phyloP scores from a whole-genome alignment of 2,113 vertebrate genomes.

The Dermatemys mawii region DNA sequence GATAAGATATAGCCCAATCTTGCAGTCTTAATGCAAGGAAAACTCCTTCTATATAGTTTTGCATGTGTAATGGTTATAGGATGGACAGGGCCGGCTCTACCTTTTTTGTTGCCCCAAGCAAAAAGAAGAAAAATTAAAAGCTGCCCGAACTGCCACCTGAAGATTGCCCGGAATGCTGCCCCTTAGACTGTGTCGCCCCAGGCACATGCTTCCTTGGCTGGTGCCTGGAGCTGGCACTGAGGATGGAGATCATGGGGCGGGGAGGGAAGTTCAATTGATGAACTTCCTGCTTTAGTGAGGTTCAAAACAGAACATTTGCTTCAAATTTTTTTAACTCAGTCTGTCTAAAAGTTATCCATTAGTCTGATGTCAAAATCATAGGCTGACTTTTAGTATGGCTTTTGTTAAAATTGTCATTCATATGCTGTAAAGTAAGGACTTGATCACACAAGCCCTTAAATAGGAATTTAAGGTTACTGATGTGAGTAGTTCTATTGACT shows the following conservation, averaged over 20 bases:
- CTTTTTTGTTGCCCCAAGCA: no score
- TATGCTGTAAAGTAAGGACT: not conserved
- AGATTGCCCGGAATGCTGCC: no score
- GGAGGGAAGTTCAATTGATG: not conserved
- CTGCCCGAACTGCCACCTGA: no score
- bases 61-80: not conserved
- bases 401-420: not conserved
- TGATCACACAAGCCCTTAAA: not conserved
- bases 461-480: not conserved
- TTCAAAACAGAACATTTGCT: not conserved
- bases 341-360: not conserved
- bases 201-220: no score
- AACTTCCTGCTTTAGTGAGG: not conserved
- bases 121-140: no score
- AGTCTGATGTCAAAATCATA: not conserved
- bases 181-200: no score
- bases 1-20: not conserved
- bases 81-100: no score
- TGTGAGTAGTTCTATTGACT: not conserved
- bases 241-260: not conserved
- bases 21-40: not conserved
- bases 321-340: not conserved
- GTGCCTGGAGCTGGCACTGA: no score
- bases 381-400: not conserved
- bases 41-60: not conserved